Base-by-base conservation (phyloP, 2,888 invertebrate species). In the Lathronympha strigana region DNA sequence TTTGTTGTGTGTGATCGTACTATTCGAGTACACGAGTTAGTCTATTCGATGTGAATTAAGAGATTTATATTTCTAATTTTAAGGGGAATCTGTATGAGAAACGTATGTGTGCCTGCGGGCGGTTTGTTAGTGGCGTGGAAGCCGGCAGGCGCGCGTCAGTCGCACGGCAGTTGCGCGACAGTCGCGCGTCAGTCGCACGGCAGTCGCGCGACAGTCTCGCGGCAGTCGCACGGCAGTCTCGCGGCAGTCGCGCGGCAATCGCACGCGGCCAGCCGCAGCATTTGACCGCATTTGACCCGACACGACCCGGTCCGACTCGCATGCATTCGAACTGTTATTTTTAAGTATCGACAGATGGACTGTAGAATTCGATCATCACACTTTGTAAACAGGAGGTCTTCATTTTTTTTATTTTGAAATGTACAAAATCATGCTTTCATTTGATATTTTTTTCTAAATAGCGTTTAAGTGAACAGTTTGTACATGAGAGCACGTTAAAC, bases 401-500 rank as follows among this genome's bases (percentile, higher is more conserved):
- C 77, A 81, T 82, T 82, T 83, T n/a, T 83, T 83, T 82, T 82
- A 82, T 88, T 55, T 87, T 86, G 86, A 86, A 90, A 90, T 90
- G 91, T 91, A 91, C 91, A 91, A 92, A 91, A 88, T 87, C 86
- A 88, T 87, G 87, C 90, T 91, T 88, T 90, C 84, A 84, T 88
- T 90, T 87, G 82, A 86, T 84, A 82, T 86, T 84, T 84, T 86
- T 84, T 88, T 86, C 82, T 88, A 87, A 87, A 90, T 91, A 90
- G 88, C 78, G 78, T 85, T 82, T 90, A 91, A 90, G 91, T 87
- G 82, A 84, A 73, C 82, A 81, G 84, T 88, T 90, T 88, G 90
- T 90, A 89, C 86, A 88, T 87, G 89, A 82, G 77, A 73, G 80
- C 73, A 70, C 63, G 64, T 68, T 73, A 76, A 77, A 74, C 73